These are phyloP conservation scores for Narcine bancroftii DNA, from an alignment of 2,113 vertebrate species.

Conservation along the genomic window DNA sequence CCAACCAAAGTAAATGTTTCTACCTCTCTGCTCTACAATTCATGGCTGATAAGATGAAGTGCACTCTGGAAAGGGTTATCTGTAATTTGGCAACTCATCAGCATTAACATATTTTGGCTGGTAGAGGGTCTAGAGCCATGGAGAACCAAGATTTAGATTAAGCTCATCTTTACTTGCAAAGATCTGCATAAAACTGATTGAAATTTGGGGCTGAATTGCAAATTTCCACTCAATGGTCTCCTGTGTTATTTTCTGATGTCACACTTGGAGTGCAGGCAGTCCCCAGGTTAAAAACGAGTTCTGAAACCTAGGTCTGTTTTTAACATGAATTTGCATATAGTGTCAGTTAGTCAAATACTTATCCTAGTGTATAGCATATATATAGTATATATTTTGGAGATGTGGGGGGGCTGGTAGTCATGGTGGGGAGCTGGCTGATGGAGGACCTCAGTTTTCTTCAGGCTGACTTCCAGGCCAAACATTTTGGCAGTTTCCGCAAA, in stretches of 20 bases:
- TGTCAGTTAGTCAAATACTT: too few relatives aligned
- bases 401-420: too few relatives aligned
- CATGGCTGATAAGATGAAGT: background rate
- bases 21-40: background rate
- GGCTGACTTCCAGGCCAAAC: too few relatives aligned
- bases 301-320: too few relatives aligned
- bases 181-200: background rate
- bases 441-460: too few relatives aligned
- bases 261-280: too few relatives aligned
- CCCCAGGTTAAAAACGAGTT: too few relatives aligned
- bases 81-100: background rate
- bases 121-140: background rate
- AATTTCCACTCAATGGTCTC: background rate
- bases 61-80: background rate
- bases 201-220: background rate
- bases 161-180: background rate
- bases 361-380: too few relatives aligned
- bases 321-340: too few relatives aligned
- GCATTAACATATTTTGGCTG: background rate
- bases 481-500: too few relatives aligned
- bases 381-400: too few relatives aligned
- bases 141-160: background rate
- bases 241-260: background rate
- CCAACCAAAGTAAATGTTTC: background rate
- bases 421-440: too few relatives aligned